Base-by-base conservation (phyloP, 2,113 vertebrate species). In the Theristicus caerulescens region DNA sequence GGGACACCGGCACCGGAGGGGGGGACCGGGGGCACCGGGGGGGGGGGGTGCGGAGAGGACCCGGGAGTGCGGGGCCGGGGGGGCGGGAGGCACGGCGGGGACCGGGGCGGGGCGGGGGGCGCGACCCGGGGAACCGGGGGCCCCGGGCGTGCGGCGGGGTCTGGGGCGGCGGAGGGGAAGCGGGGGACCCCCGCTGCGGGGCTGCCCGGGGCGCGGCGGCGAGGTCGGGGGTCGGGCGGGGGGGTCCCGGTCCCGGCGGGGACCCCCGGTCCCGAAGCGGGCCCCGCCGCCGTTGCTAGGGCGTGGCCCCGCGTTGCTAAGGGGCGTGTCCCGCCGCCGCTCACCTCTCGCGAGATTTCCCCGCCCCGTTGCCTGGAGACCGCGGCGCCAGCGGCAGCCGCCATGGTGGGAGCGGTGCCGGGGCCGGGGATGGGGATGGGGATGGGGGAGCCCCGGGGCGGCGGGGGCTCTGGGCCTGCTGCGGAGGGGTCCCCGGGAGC, bases 261-360 rank as follows among this genome's bases (percentile, higher is more conserved):
- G 42, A 44, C 42, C 42, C 42, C 9, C 42, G 34, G 71, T 14
- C 12, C 16, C 6, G 16, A 2, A 21, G 57, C 46, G 3, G 71
- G 51, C 51, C 32, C 40, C 74, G 38, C 69, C 74, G 1, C 59
- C 54, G 88, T 84, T 94, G 69, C 81, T 2, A 81, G 46, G 92
- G 42, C 42, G 42, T 12, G 42, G 42, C 12, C 42, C 42, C 42
- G 12, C 42, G 42, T 44, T 44, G 42, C 42, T 44, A 44, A 15
- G 42, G 42, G 42, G 87, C 76, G 55, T 5, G 62, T 24, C 67
- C 6, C 0, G 3, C 6, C 4, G 3, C 3, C 0, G 16, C 7
- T 9, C 6, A 1, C 0, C 20, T 72, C 82, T 82, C 95, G 87
- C 93, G 90, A 34, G 83, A 65, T 3, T 13, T 44, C 12, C 42